Evolutionary conservation across 2,797 vertebrate genomes (phyloP).

Genomic region (Enteromius radiatus): DNA sequence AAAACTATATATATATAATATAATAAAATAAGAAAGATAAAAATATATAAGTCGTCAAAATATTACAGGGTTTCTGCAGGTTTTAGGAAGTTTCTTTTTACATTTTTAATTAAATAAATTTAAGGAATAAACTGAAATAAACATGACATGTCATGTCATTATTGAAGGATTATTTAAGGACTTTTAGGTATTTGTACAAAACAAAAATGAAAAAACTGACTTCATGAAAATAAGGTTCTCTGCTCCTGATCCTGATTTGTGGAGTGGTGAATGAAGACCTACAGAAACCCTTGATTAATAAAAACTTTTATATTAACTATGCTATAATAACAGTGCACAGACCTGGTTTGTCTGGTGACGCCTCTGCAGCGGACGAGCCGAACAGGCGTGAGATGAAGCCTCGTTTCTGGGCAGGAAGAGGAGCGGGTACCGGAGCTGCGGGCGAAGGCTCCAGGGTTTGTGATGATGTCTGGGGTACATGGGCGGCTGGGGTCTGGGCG

Average conservation of each 20-base stretch:
- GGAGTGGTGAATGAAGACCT: background rate
- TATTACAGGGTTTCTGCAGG: no score
- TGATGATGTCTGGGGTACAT: constrained; percentile 51
- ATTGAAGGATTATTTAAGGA: no score
- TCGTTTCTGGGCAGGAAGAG: constrained; percentile 65
- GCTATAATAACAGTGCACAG: constrained; percentile 20
- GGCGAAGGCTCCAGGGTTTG: constrained; percentile 24
- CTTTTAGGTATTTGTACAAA: no score
- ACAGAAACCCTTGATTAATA: background rate
- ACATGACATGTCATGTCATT: no score
- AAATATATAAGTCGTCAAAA: no score
- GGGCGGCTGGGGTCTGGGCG: constrained; percentile 28
- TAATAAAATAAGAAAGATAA: no score
- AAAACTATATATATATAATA: no score
- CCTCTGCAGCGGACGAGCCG: constrained; percentile 63
- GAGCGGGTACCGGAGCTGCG: constrained; percentile 9
- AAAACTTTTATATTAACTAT: background rate
- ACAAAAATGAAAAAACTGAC: no score
- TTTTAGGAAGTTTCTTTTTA: no score
- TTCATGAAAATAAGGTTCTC: no score
- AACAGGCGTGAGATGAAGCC: constrained; percentile 83
- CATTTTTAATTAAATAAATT: no score
- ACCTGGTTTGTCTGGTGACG: constrained; percentile 71
- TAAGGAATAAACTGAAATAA: no score
- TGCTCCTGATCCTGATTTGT: background rate